Base-by-base conservation (phyloP, 1,140 invertebrate genomes). In the Elysia chlorotica region DNA sequence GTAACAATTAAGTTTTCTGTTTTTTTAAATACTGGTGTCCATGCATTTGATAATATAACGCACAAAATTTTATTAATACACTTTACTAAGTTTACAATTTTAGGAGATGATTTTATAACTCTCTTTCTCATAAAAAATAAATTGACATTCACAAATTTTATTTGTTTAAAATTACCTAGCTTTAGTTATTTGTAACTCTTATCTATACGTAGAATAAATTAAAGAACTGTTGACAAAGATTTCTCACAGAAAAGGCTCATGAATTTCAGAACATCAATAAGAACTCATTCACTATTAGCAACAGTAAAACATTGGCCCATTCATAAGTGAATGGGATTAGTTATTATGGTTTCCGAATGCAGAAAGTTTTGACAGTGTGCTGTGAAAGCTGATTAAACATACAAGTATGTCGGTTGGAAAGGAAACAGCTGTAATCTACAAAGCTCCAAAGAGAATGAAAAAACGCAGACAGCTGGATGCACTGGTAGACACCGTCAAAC, bases 401-500 rank as follows among this genome's bases (percentile, higher is more conserved):
- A 3, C 5, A 63, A 19, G 31, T 14, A 17, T 30, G 21, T 10
- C 21, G 33, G 17, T 10, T 30, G 6, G 31, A 10, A 59, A 59
- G 53, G 59, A 69, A 38, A 31, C 4, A 33, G 53, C 57, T 4
- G 28, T 59, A 5, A 56, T 59, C 25, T 69, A 69, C 38, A 69
- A 61, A 23, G 25, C 59, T 1, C 67, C 67, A 3, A 71, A 71
- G 25, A 71, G 38, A 25, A 71, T 62, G 69, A 71, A 71, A 63
- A 71, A 71, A 36, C 35, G 69, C 5, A 61, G 59, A 53, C 57
- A 71, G 37, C 28, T 71, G 23, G 69, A 71, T 63, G 69, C 69
- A 5, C 31, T 71, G 38, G 69, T 71, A n/a, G 69, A 71, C 38
- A 71, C 57, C 2, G 38, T 62, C 3, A 71, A 71, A 63, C 30